A percentile compares a stretch with the other conserved stretches of the same genome.
Conservation (phyloP, 2,797 vertebrate species). For the Gouania willdenowi region DNA sequence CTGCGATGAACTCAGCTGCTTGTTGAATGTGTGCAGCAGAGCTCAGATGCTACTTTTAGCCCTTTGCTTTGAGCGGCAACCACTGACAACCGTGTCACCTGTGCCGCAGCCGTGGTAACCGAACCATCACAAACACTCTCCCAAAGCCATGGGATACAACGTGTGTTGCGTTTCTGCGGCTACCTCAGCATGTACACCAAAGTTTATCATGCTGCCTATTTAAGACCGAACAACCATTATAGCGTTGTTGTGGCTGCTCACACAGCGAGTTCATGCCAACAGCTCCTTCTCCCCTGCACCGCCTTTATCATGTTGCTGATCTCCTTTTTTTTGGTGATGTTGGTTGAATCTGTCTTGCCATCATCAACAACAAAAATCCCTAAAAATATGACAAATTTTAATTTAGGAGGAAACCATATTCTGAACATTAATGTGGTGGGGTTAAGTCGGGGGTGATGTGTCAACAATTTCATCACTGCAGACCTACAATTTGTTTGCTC, state of each 20-base stretch:
- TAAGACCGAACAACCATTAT: slow-evolving; percentile 15
- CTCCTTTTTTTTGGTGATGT: too few relatives aligned
- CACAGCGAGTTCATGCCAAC: slow-evolving; percentile 14
- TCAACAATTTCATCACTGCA: too few relatives aligned
- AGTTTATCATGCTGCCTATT: slow-evolving; percentile 10
- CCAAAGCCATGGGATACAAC: slow-evolving; percentile 30
- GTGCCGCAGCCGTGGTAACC: slow-evolving; percentile 49
- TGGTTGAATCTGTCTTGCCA: too few relatives aligned
- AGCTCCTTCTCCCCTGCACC: slow-evolving; percentile 31
- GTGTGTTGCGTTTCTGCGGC: slow-evolving; percentile 21
- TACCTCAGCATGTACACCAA: slow-evolving; percentile 11
- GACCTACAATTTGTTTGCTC: too few relatives aligned
- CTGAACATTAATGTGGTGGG: too few relatives aligned
- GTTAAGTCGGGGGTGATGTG: too few relatives aligned
- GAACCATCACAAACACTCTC: slow-evolving; percentile 29
- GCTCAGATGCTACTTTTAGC: slow-evolving; percentile 64
- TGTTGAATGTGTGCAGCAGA: slow-evolving; percentile 47
- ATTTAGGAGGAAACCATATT: too few relatives aligned
- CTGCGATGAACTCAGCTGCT: slow-evolving; percentile 67
- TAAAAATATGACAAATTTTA: too few relatives aligned
- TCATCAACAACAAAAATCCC: too few relatives aligned
- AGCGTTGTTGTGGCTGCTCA: neutral
- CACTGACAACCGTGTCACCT: slow-evolving; percentile 62
- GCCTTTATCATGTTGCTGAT: too few relatives aligned
- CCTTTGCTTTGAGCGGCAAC: slow-evolving; percentile 43